Evolutionary conservation across 1,140 invertebrate species (phyloP).

Genomic region (Fopius arisanus): DNA sequence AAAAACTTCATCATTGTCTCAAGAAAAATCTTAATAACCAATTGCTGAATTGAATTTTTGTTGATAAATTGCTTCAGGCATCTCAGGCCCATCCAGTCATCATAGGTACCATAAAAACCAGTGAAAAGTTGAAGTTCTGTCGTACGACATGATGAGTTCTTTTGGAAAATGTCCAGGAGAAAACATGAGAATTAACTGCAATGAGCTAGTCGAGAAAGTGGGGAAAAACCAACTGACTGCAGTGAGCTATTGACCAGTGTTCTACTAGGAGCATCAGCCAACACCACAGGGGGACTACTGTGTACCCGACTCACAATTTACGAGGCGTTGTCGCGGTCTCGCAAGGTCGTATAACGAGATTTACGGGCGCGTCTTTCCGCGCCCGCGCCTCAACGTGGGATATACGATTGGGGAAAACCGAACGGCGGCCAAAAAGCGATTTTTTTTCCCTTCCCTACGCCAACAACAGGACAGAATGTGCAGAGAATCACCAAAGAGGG

Average conservation of each 20-base stretch:
- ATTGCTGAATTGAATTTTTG: no score
- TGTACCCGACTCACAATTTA: constrained; percentile 28
- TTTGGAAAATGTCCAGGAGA: no score
- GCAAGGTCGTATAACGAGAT: constrained; percentile 35
- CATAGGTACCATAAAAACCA: no score
- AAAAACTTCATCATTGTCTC: no score
- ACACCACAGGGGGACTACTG: constrained; percentile 6
- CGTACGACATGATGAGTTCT: no score
- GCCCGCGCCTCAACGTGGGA: constrained; percentile 5
- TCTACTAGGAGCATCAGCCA: background rate
- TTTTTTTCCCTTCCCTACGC: constrained; percentile 1
- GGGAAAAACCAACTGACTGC: background rate
- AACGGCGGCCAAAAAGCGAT: background rate
- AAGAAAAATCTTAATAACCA: no score
- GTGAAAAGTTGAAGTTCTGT: no score
- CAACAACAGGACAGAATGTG: background rate
- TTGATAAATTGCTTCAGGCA: no score
- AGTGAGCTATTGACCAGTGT: background rate
- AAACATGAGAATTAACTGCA: background rate
- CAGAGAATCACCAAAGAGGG: background rate
- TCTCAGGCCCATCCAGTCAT: no score
- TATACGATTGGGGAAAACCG: constrained; percentile 26
- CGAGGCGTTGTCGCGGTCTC: constrained; percentile 33
- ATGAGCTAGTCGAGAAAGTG: background rate
- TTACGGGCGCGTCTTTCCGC: constrained; percentile 29